A percentile compares a stretch with the other conserved stretches of the same genome.
Conservation (phyloP, 2,113 vertebrate genomes). For the Callaeas wilsoni region DNA sequence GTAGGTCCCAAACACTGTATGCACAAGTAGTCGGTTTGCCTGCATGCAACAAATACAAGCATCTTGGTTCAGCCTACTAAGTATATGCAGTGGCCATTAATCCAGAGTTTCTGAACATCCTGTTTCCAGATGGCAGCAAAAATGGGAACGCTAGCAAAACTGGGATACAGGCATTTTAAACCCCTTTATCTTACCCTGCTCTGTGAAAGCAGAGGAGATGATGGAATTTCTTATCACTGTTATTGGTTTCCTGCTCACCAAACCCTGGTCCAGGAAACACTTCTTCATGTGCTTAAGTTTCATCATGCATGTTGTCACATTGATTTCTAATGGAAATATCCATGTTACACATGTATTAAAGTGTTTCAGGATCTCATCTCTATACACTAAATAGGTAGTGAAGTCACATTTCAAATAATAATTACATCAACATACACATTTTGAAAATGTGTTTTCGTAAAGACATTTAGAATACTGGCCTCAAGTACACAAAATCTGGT, state of each 20-base stretch:
- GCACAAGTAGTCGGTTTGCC: neutral
- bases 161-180: constrained; percentile 34
- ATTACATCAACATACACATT: neutral
- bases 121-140: constrained; percentile 53
- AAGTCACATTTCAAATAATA: constrained; percentile 1
- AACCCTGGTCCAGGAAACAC: neutral
- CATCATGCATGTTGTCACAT: constrained; percentile 24
- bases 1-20: neutral
- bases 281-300: constrained; percentile 40
- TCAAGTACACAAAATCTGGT: neutral
- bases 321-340: constrained; percentile 31
- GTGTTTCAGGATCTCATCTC: neutral
- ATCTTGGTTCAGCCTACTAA: constrained; percentile 1
- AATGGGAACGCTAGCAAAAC: constrained; percentile 2
- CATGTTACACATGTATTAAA: neutral
- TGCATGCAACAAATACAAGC: neutral
- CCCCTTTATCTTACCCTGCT: neutral
- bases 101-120: constrained; percentile 45
- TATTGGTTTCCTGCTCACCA: constrained; percentile 34
- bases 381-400: neutral
- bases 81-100: neutral
- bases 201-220: constrained; percentile 21
- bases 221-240: constrained; percentile 46
- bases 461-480: neutral
- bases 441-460: neutral